Percentiles rank a stretch among this genome's conserved stretches.
phyloP scores from a whole-genome alignment of 2,797 vertebrate genomes.

The Melanotaenia parkinsoni region DNA sequence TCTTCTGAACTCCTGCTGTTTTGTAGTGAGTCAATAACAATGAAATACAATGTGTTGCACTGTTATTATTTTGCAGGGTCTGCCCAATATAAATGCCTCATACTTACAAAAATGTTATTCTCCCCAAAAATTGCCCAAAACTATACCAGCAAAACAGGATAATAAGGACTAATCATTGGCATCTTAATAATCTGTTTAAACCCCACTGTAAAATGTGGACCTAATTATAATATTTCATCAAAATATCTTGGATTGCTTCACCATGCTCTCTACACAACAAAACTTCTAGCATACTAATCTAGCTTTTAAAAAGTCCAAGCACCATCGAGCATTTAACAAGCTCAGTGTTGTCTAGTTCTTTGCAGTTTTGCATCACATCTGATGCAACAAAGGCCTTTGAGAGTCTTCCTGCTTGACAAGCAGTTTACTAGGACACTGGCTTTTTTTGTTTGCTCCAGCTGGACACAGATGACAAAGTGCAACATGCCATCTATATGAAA shows the following conservation, averaged over 20 bases:
- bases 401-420: constrained; percentile 52
- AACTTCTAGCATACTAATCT: neutral
- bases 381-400: constrained; percentile 44
- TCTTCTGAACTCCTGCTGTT: constrained; percentile 2
- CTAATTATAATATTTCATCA: neutral
- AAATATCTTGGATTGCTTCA: constrained; percentile 12
- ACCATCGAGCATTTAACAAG: constrained; percentile 7
- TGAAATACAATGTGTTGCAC: neutral
- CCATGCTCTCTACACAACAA: constrained; percentile 2
- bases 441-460: constrained; percentile 60
- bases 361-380: constrained; percentile 25
- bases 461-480: constrained; percentile 71
- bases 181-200: neutral
- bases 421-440: constrained; percentile 38
- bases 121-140: neutral
- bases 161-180: neutral
- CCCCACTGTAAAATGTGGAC: neutral
- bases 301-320: constrained; percentile 6
- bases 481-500: constrained; percentile 65
- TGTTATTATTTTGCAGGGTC: neutral
- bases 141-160: neutral
- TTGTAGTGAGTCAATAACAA: neutral
- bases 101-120: neutral
- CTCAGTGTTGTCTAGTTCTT: constrained; percentile 14
- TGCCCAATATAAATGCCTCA: neutral